A percentile compares a stretch with the other conserved stretches of the same genome.
Evolutionary conservation across 2,113 vertebrate species (phyloP).

Genomic region (Dromaius novaehollandiae): DNA sequence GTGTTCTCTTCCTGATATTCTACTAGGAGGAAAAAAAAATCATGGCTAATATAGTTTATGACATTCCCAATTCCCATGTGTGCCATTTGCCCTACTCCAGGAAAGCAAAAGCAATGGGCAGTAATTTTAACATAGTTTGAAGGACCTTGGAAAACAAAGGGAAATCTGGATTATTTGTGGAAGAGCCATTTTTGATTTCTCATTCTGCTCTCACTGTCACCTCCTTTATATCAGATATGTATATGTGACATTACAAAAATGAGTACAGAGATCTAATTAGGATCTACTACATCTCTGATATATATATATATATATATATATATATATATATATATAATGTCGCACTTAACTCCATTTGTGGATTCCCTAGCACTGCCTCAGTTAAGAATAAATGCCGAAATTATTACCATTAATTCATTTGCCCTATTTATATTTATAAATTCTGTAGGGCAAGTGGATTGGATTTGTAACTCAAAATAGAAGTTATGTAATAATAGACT

Average conservation of each 20-base stretch:
- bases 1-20: not conserved
- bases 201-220: not conserved
- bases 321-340: not conserved
- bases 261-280: not conserved
- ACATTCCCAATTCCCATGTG: not conserved
- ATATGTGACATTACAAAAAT: not conserved
- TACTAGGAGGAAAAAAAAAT: not conserved
- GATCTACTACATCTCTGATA: not conserved
- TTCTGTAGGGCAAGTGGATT: not conserved
- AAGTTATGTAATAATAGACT: not conserved
- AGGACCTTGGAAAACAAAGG: not conserved
- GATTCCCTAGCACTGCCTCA: not conserved
- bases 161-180: not conserved
- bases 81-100: not conserved
- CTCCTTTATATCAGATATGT: not conserved
- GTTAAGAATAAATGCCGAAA: not conserved
- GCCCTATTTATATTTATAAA: not conserved
- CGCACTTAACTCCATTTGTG: not conserved
- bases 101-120: not conserved
- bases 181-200: not conserved
- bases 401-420: not conserved
- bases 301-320: not conserved
- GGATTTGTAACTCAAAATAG: not conserved
- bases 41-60: not conserved
- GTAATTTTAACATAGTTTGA: not conserved